Evolutionary conservation across 2,113 vertebrate species (phyloP).

Genomic region (Eretmochelys imbricata): DNA sequence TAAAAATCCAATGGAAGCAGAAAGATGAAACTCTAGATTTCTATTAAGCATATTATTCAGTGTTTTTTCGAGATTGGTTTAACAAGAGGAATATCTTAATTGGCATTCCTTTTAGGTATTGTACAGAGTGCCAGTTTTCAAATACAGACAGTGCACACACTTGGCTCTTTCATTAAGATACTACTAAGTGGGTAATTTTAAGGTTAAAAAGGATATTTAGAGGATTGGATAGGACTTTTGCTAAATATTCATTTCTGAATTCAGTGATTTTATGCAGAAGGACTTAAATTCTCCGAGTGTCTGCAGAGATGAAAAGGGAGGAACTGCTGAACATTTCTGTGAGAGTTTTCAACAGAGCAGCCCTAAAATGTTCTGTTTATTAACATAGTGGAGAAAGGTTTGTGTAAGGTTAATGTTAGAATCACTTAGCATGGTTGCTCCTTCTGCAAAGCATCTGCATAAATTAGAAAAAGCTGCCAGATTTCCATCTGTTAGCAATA

Average conservation of each 20-base stretch:
- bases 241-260: neutral
- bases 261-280: constrained; percentile 25
- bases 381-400: constrained; percentile 47
- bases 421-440: constrained; percentile 61
- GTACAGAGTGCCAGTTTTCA: constrained; percentile 26
- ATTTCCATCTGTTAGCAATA: constrained; percentile 82
- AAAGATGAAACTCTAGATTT: constrained; percentile 55
- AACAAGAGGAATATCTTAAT: constrained; percentile 18
- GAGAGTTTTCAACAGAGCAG: constrained; percentile 42
- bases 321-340: constrained; percentile 34
- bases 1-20: constrained; percentile 56
- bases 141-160: neutral
- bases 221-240: constrained; percentile 22
- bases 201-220: constrained; percentile 29
- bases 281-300: constrained; percentile 14
- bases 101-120: constrained; percentile 14
- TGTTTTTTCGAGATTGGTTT: constrained; percentile 53
- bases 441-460: constrained; percentile 71
- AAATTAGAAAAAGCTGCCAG: constrained; percentile 74
- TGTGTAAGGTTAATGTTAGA: constrained; percentile 68
- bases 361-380: constrained; percentile 69
- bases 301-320: constrained; percentile 35
- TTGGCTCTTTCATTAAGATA: constrained; percentile 51
- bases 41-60: constrained; percentile 54
- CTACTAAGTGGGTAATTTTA: constrained; percentile 39